phyloP scores from a whole-genome alignment of 92 coral and sea anemone genomes.

The Plumapathes pennacea region DNA sequence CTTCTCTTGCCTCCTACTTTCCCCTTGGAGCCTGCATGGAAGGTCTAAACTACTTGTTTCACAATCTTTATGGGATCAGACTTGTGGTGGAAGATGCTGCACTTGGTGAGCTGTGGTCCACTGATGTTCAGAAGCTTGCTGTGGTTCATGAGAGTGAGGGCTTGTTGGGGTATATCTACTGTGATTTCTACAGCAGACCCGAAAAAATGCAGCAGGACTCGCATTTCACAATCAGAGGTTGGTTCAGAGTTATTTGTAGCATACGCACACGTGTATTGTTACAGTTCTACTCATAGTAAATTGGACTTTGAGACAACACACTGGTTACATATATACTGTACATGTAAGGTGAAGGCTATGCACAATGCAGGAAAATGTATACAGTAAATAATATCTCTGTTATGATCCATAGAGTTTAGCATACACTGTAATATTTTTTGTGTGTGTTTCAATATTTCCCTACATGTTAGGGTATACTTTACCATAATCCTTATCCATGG shows the following conservation, averaged over 20 bases:
- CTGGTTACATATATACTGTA: too few species aligned
- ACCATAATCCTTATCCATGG: too few species aligned
- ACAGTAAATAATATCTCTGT: too few species aligned
- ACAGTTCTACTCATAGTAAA: not conserved
- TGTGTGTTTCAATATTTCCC: too few species aligned
- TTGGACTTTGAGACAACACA: too few species aligned
- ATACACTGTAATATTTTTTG: too few species aligned
- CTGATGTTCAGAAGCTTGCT: conserved; percentile 85
- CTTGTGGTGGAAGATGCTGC: conserved; percentile 69
- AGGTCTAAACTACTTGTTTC: conserved; percentile 73
- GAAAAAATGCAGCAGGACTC: conserved; percentile 90
- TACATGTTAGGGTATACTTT: too few species aligned
- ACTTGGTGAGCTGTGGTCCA: conserved; percentile 89
- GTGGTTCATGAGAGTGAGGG: conserved; percentile 93
- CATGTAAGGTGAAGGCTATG: too few species aligned
- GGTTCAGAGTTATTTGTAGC: not conserved
- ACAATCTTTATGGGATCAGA: conserved; percentile 73
- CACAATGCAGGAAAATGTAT: too few species aligned
- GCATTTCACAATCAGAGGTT: conserved; percentile 95
- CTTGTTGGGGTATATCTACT: conserved; percentile 83
- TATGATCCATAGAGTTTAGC: too few species aligned
- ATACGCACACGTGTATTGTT: not conserved
- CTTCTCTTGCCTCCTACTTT: conserved; percentile 76
- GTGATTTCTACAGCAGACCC: conserved; percentile 84
- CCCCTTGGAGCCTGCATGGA: conserved; percentile 99